Evolutionary conservation across 2,888 invertebrate genomes (phyloP), one percentile per base, ranked within the genome.

Genomic region (Sinohyriopsis cumingii): DNA sequence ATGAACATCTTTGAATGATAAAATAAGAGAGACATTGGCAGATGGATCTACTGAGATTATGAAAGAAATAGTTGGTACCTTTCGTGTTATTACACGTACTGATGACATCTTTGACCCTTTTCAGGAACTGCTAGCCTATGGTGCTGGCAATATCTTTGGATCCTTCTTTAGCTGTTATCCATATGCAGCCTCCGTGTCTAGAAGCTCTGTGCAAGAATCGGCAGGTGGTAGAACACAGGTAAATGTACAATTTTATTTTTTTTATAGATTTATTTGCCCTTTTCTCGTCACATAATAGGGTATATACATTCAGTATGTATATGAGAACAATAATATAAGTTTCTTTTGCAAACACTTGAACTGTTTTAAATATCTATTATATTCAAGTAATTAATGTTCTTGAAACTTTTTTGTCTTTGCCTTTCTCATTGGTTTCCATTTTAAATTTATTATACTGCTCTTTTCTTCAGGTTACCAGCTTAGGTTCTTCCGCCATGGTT

Each of bases 221-320:
- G 95, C 95, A 1, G 97, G 97, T 18, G 95, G 95, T 59, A 94
- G 93, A 84, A 95, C 96, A 0, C 85, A 91, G 88, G 78, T 91
- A 71, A 71, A 63, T 25, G 24, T 12, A n/a, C 15, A 12, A 45
- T 3, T 45, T 45, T 45, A 45, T 45, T 45, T 12, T 25, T 6
- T 12, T 15, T 45, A 45, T 45, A 0, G 2, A 45, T 45, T 45
- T 45, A 45, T 45, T 15, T 45, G 28, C 45, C 15, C 12, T 12
- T 45, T 45, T 45, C 45, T 33, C 33, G 9, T 7, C 33, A 33
- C 3, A 45, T 45, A 15, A 45, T 12, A 45, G 45, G 12, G 12
- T 45, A 12, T 12, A 12, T 45, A 1, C 12, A 12, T 45, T 45
- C 45, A 45, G 45, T 12, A 45, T 45, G 12, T 15, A 2, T 45